Percentiles rank a stretch among this genome's conserved stretches.
These are phyloP conservation scores for human DNA, from an alignment of 2,113 vertebrate genomes.

Conservation along the genomic window DNA sequence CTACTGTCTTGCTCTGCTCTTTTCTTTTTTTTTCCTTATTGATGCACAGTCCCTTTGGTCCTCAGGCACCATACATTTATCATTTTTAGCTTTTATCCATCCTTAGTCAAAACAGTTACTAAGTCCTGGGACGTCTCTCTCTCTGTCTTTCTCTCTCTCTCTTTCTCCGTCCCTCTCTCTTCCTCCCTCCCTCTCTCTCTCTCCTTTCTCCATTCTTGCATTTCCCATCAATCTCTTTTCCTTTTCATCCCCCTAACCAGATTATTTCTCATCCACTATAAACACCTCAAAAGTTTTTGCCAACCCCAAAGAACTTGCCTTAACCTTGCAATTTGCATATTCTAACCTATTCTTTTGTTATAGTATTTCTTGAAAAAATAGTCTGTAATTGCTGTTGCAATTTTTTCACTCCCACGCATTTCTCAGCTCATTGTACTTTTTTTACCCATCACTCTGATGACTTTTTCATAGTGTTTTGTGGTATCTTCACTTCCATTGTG, in stretches of 20 bases:
- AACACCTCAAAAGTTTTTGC: not conserved
- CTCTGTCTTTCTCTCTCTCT: not conserved
- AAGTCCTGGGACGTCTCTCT: not conserved
- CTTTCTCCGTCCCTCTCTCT: not conserved
- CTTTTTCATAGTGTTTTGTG: not conserved
- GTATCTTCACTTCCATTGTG: not conserved
- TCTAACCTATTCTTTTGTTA: not conserved
- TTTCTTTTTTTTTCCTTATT: not conserved
- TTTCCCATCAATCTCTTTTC: not conserved
- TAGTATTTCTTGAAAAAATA: not conserved
- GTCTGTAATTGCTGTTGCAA: not conserved
- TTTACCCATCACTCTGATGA: not conserved
- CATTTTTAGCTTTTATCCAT: not conserved
- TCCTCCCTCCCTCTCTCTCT: not conserved
- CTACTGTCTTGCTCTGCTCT: not conserved
- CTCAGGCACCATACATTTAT: not conserved
- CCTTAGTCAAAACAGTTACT: not conserved
- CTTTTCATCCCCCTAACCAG: not conserved
- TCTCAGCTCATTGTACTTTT: not conserved
- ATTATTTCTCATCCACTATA: not conserved
- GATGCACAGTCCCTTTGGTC: not conserved
- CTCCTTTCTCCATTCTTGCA: not conserved
- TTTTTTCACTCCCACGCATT: not conserved
- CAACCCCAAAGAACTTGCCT: not conserved
- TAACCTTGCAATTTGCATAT: not conserved